These are phyloP conservation scores for Xiphophorus birchmanni DNA, from an alignment of 2,797 vertebrate genomes.

Conservation along the genomic window DNA sequence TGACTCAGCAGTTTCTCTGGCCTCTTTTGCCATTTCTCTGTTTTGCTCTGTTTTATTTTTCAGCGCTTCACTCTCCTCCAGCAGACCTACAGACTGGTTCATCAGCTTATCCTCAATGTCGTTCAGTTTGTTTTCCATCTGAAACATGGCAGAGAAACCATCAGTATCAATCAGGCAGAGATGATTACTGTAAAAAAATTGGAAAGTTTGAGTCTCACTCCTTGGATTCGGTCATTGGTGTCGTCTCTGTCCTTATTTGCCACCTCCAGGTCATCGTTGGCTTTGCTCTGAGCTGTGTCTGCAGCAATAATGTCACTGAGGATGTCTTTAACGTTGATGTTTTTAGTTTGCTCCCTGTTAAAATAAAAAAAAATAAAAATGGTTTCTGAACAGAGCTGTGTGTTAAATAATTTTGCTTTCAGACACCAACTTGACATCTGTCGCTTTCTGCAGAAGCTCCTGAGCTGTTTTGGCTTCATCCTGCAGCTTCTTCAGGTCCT, in stretches of 20 bases:
- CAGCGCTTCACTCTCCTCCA: constrained; percentile 69
- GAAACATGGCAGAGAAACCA: constrained; percentile 1
- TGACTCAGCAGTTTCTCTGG: constrained; percentile 64
- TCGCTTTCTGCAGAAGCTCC: constrained; percentile 75
- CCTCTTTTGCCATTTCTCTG: constrained; percentile 63
- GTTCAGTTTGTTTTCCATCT: constrained; percentile 77
- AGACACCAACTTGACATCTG: constrained; percentile 77
- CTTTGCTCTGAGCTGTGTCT: constrained; percentile 69
- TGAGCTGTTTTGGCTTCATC: constrained; percentile 52
- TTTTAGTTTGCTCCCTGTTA: constrained; percentile 79
- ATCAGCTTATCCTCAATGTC: constrained; percentile 62
- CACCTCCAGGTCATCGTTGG: constrained; percentile 62
- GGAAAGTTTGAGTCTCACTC: constrained; percentile 68
- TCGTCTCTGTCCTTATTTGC: constrained; percentile 57
- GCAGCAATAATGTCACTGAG: constrained; percentile 69
- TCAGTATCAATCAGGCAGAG: neutral
- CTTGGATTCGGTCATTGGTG: constrained; percentile 57
- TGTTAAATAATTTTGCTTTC: neutral
- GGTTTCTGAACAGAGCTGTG: neutral
- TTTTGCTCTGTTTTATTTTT: constrained; percentile 78
- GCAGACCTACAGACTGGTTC: constrained; percentile 50
- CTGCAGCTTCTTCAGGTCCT: constrained; percentile 67
- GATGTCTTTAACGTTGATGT: constrained; percentile 70
- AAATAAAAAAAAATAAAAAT: neutral
- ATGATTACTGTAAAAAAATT: neutral